A percentile compares a stretch with the other conserved stretches of the same genome.
These are phyloP conservation scores for Ariolimax columbianus DNA, from an alignment of 2,888 invertebrate genomes.

Conservation along the genomic window DNA sequence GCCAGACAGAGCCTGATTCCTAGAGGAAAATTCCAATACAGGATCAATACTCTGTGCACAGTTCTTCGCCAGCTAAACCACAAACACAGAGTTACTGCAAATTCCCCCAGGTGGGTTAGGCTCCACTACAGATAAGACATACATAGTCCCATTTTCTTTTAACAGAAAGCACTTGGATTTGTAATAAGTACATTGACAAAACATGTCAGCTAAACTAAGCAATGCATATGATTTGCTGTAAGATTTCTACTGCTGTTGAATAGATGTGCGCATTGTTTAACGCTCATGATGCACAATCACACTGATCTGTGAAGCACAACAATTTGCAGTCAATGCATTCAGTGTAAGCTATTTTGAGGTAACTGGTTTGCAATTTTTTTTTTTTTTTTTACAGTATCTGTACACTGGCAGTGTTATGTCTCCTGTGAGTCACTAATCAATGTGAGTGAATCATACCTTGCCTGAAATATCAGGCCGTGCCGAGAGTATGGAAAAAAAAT, in stretches of 20 bases:
- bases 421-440: conserved; percentile 15
- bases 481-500: not conserved
- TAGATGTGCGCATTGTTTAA: not conserved
- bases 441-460: not conserved
- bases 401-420: not conserved
- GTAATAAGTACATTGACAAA: not conserved
- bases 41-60: conserved; percentile 36
- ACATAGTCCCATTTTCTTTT: not conserved
- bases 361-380: not conserved
- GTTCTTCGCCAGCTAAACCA: conserved; percentile 14
- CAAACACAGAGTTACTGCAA: conserved; percentile 17
- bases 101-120: conserved; percentile 4
- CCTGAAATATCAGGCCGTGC: not conserved
- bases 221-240: not conserved
- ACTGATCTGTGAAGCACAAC: not conserved
- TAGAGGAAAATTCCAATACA: conserved; percentile 30
- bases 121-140: not conserved
- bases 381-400: too few species aligned
- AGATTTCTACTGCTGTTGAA: not conserved
- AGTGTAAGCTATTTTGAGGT: not conserved
- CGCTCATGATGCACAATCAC: not conserved
- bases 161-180: not conserved
- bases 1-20: conserved; percentile 12
- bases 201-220: not conserved
- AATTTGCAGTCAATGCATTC: not conserved